phyloP scores from a whole-genome alignment of 2,888 invertebrate species.

The Callyntrura sp. region DNA sequence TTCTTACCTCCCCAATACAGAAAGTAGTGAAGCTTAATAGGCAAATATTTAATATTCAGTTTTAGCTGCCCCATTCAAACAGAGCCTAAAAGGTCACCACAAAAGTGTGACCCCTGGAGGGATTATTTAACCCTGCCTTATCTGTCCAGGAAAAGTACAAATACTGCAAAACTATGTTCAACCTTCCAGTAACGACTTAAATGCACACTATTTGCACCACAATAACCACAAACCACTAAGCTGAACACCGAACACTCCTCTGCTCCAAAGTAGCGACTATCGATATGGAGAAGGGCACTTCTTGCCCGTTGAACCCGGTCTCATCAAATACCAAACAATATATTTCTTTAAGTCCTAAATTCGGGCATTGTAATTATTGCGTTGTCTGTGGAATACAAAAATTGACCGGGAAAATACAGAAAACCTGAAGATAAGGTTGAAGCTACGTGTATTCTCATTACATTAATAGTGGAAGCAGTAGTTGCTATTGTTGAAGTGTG shows the following conservation, averaged over 20 bases:
- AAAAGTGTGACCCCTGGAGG: slow-evolving; percentile 54
- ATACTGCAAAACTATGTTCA: too few relatives aligned
- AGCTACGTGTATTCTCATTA: not conserved
- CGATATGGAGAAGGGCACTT: too few relatives aligned
- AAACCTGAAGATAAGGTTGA: not conserved
- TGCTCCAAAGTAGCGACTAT: not conserved
- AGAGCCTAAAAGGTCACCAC: slow-evolving; percentile 45
- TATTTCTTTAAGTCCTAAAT: not conserved
- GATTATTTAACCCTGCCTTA: slow-evolving; percentile 16
- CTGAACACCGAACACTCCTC: too few relatives aligned
- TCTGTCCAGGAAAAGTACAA: too few relatives aligned
- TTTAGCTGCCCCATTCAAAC: slow-evolving; percentile 83
- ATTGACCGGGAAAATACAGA: not conserved
- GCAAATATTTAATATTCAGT: slow-evolving; percentile 91
- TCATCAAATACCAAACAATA: not conserved
- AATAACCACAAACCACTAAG: not conserved
- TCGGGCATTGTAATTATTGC: slow-evolving; percentile 12
- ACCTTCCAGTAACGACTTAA: too few relatives aligned
- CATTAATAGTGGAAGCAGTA: slow-evolving; percentile 26
- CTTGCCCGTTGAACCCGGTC: not conserved
- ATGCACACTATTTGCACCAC: too few relatives aligned
- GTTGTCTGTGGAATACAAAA: not conserved
- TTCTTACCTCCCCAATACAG: slow-evolving; percentile 93
- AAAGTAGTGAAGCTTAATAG: slow-evolving; percentile 96
- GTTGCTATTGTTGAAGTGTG: slow-evolving; percentile 23